These are phyloP conservation scores for Cylas formicarius DNA, from an alignment of 1,140 invertebrate genomes.

Conservation along the genomic window DNA sequence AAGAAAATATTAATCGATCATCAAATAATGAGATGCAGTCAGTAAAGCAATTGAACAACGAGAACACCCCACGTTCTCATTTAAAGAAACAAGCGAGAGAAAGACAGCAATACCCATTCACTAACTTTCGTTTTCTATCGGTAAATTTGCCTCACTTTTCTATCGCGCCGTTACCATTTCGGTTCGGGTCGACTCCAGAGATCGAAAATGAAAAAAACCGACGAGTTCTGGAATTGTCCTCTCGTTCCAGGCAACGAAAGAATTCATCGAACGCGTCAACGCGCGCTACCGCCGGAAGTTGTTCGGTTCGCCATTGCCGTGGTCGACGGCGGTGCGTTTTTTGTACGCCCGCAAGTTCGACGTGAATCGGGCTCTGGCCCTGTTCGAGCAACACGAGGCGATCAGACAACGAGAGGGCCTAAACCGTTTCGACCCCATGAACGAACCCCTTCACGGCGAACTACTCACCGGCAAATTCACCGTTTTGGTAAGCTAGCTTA, in stretches of 20 bases:
- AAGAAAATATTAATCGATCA: too few relatives aligned
- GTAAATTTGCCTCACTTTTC: background rate
- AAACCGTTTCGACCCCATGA: constrained; percentile 68
- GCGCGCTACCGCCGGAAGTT: constrained; percentile 53
- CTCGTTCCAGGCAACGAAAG: constrained; percentile 62
- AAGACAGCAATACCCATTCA: too few relatives aligned
- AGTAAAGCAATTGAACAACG: too few relatives aligned
- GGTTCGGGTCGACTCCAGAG: background rate
- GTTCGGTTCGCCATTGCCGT: constrained; percentile 52
- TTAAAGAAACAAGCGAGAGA: background rate
- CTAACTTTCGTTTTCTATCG: background rate
- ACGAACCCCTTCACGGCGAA: constrained; percentile 78
- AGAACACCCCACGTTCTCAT: background rate
- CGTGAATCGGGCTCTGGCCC: constrained; percentile 72
- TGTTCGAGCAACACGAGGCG: constrained; percentile 87
- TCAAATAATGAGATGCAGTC: background rate
- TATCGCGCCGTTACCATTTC: too few relatives aligned
- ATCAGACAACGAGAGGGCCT: constrained; percentile 81
- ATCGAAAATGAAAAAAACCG: background rate
- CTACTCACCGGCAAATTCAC: constrained; percentile 93
- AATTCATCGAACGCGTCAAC: constrained; percentile 70
- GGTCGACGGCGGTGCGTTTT: constrained; percentile 89
- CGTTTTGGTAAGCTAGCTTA: constrained; percentile 79
- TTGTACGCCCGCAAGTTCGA: constrained; percentile 93
- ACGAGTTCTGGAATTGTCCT: background rate